These are phyloP conservation scores for Galaxea fascicularis DNA, from an alignment of 92 coral and sea anemone genomes.

Conservation along the genomic window DNA sequence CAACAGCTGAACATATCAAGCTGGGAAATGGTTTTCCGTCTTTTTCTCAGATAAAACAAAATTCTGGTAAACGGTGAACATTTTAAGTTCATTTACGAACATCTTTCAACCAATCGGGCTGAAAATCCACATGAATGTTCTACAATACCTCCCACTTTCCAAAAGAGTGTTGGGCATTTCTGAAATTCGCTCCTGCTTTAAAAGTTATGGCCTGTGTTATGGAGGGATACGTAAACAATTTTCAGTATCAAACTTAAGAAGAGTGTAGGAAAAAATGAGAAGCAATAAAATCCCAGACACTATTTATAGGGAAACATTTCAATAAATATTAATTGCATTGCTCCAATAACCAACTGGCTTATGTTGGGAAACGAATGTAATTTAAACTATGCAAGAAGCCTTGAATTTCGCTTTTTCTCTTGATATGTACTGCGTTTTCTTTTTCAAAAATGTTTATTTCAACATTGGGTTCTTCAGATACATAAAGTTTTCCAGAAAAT, in stretches of 20 bases:
- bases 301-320: not conserved
- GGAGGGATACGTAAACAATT: no score
- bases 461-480: slow-evolving; percentile 17
- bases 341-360: not conserved
- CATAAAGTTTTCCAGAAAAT: slow-evolving; percentile 13
- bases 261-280: not conserved
- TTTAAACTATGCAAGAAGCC: slow-evolving; percentile 8
- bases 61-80: no score
- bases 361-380: slow-evolving; percentile 13
- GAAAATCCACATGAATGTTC: not conserved
- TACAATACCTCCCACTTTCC: not conserved
- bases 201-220: no score
- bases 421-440: slow-evolving; percentile 22
- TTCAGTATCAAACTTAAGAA: not conserved
- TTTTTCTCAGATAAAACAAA: not conserved
- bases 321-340: not conserved
- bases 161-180: not conserved
- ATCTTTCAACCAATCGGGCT: not conserved
- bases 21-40: not conserved
- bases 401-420: slow-evolving; percentile 25
- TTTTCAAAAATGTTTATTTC: slow-evolving; percentile 24
- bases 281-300: not conserved
- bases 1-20: no score
- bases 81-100: no score
- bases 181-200: not conserved